Evolutionary conservation across 92 coral and sea anemone species (phyloP).

Genomic region (Zoanthus gigantus): DNA sequence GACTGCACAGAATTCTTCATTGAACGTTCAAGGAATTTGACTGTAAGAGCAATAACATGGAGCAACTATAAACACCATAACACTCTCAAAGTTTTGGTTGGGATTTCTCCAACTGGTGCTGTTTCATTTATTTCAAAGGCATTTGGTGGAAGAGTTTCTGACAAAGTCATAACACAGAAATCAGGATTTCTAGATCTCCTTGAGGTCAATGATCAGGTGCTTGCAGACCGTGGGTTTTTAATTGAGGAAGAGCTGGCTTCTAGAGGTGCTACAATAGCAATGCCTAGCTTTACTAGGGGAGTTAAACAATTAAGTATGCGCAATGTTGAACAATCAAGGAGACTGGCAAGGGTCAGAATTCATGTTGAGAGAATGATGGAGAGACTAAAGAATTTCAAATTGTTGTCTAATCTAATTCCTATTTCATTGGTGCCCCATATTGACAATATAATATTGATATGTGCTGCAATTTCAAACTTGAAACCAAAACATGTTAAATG

Average conservation of each 20-base stretch:
- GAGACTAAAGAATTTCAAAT: constrained; percentile 50
- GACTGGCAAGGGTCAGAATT: constrained; percentile 38
- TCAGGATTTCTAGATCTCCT: constrained; percentile 62
- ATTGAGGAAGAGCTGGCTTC: constrained; percentile 64
- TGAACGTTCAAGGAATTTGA: constrained; percentile 58
- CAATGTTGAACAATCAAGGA: constrained; percentile 44
- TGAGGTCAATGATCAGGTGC: constrained; percentile 60
- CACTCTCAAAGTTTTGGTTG: constrained; percentile 63
- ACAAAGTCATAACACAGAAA: constrained; percentile 59
- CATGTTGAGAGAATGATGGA: constrained; percentile 52
- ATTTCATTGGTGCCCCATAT: constrained; percentile 52
- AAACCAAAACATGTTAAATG: constrained; percentile 51
- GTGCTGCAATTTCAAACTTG: constrained; percentile 49
- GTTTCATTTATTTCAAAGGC: constrained; percentile 63
- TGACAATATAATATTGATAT: constrained; percentile 39
- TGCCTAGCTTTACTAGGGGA: constrained; percentile 56
- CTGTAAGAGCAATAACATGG: constrained; percentile 65
- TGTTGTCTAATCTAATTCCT: constrained; percentile 33
- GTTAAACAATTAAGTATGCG: constrained; percentile 49
- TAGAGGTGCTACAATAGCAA: constrained; percentile 53
- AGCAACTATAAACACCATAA: constrained; percentile 66
- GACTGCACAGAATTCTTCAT: constrained; percentile 67
- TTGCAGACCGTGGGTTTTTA: constrained; percentile 69
- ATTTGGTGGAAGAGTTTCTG: constrained; percentile 70
- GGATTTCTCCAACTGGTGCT: constrained; percentile 67